Base-by-base conservation (phyloP, 2,888 invertebrate genomes). In the Aphidius colemani region DNA sequence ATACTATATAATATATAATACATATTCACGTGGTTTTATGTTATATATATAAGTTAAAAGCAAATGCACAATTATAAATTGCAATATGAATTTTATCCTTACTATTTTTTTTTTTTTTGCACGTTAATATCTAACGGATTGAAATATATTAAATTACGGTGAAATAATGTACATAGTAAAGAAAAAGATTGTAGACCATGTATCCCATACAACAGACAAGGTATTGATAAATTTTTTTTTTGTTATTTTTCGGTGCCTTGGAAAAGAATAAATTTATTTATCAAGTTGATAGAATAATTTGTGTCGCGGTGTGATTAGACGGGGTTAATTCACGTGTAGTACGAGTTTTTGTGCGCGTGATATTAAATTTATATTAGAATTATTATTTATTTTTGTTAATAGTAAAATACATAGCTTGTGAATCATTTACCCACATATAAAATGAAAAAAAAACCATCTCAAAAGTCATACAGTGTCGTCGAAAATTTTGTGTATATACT, bases 281-380 rank as follows among this genome's bases (percentile, higher is more conserved):
- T 41, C 43, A 6, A 51, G 18, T 39, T 57, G n/a, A 59, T 40
- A 18, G 1, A n/a, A 39, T 11, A 51, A 51, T 58, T 18, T 48
- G 64, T 64, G 64, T 59, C 56, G 39, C 64, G 59, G n/a, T 57
- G 64, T 64, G 63, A 59, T 58, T 48, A 41, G 45, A 45, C 59
- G 50, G 59, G 49, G 53, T 56, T 60, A 40, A 64, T 64, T 60
- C 59, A 40, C 60, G 44, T 64, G 64, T 64, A 60, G 44, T 39
- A 45, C 46, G 4, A n/a, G 40, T 43, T 44, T 58, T 64, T 45
- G 64, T 64, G 64, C 55, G 64, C 64, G 64, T 64, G 64, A 60
- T 56, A 56, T 63, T 63, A 59, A 53, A 59, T 48, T 49, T 41
- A 18, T 18, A 18, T 18, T 18, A 18, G 13, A 18, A 2, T 18